A percentile compares a stretch with the other conserved stretches of the same genome.
phyloP scores from a whole-genome alignment of 2,113 vertebrate genomes.

The Prionailurus bengalensis region DNA sequence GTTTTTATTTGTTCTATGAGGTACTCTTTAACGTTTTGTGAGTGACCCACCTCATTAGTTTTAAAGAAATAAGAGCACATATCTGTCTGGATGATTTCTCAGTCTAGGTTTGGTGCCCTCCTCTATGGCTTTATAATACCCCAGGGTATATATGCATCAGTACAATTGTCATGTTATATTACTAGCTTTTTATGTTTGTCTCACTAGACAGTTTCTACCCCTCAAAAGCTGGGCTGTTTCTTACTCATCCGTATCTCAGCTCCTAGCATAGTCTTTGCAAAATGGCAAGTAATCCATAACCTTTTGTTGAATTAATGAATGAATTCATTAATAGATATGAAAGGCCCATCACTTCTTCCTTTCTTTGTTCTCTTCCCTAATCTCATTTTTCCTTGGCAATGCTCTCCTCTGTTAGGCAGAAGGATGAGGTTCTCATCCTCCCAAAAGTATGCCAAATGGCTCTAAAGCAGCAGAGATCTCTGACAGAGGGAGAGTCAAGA shows the following conservation, averaged over 20 bases:
- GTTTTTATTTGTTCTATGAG: slow-evolving; percentile 32
- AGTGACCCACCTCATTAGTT: background rate
- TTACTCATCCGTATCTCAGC: background rate
- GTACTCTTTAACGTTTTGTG: slow-evolving; percentile 25
- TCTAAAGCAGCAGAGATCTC: background rate
- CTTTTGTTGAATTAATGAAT: slow-evolving; percentile 10
- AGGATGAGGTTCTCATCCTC: background rate
- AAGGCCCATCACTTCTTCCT: background rate
- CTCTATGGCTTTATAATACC: background rate
- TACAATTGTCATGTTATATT: background rate
- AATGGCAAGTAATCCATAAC: background rate
- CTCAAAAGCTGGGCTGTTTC: slow-evolving; percentile 22
- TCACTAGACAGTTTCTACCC: background rate
- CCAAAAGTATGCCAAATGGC: background rate
- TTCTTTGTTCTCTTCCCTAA: slow-evolving; percentile 14
- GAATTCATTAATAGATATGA: background rate
- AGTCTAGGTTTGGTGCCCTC: background rate
- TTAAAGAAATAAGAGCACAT: background rate
- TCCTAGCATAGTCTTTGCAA: background rate
- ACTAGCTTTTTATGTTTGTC: background rate
- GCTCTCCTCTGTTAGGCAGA: background rate
- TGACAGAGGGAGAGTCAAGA: background rate
- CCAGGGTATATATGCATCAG: background rate
- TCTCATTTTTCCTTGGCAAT: slow-evolving; percentile 24
- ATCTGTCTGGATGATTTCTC: background rate